Conservation (phyloP, 23 tunicate species). For the Oikopleura albicans region DNA sequence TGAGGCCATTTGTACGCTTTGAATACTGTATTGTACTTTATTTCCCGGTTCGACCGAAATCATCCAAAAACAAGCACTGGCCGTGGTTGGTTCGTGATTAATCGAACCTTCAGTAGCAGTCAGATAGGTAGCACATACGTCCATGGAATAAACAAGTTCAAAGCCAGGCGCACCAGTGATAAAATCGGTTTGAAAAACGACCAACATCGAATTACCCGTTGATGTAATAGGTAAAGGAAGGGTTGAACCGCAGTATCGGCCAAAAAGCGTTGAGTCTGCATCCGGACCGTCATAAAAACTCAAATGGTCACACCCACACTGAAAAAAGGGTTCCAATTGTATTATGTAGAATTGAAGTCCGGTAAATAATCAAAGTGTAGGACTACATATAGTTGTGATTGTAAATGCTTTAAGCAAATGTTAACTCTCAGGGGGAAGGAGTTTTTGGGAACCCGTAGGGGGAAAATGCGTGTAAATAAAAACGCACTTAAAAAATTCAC, state of each 20-base stretch:
- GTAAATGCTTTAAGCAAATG: too few species aligned
- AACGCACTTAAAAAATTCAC: too few species aligned
- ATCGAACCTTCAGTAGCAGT: not conserved
- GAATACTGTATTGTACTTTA: not conserved
- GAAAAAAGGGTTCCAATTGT: too few species aligned
- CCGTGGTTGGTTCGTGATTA: not conserved
- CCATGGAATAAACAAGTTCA: not conserved
- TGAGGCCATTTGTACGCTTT: not conserved
- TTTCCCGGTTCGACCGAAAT: not conserved
- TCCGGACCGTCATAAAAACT: conserved; percentile 94
- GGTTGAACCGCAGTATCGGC: conserved; percentile 21
- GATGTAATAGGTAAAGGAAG: not conserved
- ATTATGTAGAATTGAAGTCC: too few species aligned
- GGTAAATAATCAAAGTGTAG: too few species aligned
- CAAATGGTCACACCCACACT: too few species aligned
- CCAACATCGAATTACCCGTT: not conserved
- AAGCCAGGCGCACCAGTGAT: not conserved
- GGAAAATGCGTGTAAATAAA: too few species aligned
- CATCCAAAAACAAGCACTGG: not conserved
- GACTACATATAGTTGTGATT: too few species aligned
- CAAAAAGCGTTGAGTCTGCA: conserved; percentile 68
- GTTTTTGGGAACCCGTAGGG: too few species aligned
- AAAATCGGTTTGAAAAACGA: not conserved
- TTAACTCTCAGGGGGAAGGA: too few species aligned
- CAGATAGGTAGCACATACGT: too few species aligned